These are phyloP conservation scores for Actinemys pallida DNA, from an alignment of 2,113 vertebrate genomes.

Conservation along the genomic window DNA sequence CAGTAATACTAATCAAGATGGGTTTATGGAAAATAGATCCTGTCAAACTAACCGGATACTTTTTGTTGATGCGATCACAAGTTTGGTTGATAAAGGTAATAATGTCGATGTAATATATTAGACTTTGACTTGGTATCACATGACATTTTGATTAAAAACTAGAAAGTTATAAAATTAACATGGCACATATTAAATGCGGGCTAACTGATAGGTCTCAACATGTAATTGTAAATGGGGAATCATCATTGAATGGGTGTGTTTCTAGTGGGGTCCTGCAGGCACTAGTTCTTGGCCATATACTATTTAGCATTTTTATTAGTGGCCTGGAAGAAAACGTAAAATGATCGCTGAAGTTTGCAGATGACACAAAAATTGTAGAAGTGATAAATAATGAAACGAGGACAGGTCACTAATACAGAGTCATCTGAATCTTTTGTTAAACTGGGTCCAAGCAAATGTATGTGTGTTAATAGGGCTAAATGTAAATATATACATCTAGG, in stretches of 20 bases:
- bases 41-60: not conserved
- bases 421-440: not conserved
- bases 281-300: not conserved
- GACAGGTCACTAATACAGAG: not conserved
- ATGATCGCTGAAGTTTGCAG: not conserved
- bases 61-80: not conserved
- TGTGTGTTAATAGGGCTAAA: not conserved
- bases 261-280: not conserved
- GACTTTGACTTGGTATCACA: not conserved
- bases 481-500: not conserved
- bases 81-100: not conserved
- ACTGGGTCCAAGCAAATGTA: not conserved
- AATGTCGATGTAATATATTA: not conserved
- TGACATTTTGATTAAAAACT: not conserved
- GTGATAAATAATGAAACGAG: not conserved
- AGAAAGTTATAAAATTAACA: not conserved
- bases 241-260: not conserved
- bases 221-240: not conserved
- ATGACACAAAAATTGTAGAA: not conserved
- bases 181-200: not conserved
- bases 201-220: not conserved
- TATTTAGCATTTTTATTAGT: not conserved
- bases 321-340: not conserved
- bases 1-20: not conserved
- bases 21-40: not conserved